phyloP scores from a whole-genome alignment of 2,888 invertebrate species.

The Empis stercorea region DNA sequence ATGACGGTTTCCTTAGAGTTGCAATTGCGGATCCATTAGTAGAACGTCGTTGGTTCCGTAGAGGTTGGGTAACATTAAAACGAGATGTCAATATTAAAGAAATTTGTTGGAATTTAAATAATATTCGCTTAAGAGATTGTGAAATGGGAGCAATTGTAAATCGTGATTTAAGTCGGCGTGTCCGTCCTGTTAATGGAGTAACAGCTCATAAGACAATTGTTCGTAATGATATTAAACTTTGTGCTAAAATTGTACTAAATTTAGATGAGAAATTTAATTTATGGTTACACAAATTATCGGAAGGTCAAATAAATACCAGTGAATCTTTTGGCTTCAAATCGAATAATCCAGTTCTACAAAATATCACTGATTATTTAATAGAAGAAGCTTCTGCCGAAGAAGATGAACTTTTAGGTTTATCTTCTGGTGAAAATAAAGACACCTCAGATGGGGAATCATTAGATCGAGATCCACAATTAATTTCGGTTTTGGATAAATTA shows the following conservation, averaged over 20 bases:
- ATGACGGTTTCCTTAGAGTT: constrained; percentile 86
- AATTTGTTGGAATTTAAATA: constrained; percentile 97
- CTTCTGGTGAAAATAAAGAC: constrained; percentile 39
- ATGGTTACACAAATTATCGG: constrained; percentile 44
- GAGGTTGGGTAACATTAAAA: constrained; percentile 97
- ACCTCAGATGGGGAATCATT: constrained; percentile 41
- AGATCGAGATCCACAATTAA: constrained; percentile 57
- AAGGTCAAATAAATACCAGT: not conserved
- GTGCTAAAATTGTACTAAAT: constrained; percentile 82
- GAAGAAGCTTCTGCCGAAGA: constrained; percentile 98
- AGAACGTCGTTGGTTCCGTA: constrained; percentile 88
- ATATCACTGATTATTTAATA: constrained; percentile 94
- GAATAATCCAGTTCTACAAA: constrained; percentile 86
- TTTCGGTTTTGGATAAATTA: constrained; percentile 64
- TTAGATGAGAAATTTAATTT: constrained; percentile 73
- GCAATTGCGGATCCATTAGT: constrained; percentile 95
- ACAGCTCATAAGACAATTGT: constrained; percentile 81
- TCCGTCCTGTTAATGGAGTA: constrained; percentile 82
- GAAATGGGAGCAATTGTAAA: constrained; percentile 75
- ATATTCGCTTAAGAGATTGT: constrained; percentile 51
- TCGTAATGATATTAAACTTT: constrained; percentile 81
- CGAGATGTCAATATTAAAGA: constrained; percentile 97
- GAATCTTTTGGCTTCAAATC: constrained; percentile 55
- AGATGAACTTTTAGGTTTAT: constrained; percentile 74
- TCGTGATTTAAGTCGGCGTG: constrained; percentile 85